Evolutionary conservation across 2,113 vertebrate species (phyloP), one percentile per base, ranked within the genome.

Genomic region (Sylvia atricapilla): DNA sequence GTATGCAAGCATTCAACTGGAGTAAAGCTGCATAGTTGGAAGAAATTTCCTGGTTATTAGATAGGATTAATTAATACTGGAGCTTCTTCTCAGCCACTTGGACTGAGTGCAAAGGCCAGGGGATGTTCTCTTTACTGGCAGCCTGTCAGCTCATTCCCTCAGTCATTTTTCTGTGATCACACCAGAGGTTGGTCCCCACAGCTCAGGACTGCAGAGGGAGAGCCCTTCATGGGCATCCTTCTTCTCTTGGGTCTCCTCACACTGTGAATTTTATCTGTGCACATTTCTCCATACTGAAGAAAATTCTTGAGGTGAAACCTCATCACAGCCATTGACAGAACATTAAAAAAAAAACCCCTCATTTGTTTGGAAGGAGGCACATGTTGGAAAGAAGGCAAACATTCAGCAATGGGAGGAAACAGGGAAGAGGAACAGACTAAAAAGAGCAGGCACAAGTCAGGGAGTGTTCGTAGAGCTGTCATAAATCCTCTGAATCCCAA

Each of bases 401-500:
- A 21, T 37, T 46, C 11, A 50, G 37, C 37, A 60, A 17, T 8
- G 24, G 19, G 79, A 43, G 43, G 56, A 39, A 69, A 30, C 3
- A 13, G 22, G 21, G n/a, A 75, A 56, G 39, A 76, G 44, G 31
- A 55, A 7, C 17, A 69, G 59, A 31, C 58, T 37, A 31, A 66
- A 66, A 53, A 27, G 58, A 47, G 59, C 31, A 39, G 73, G 59
- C 39, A 60, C 44, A 70, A 90, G 13, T 23, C 52, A 50, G 82
- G 50, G 44, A 73, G n/a, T 6, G 4, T 37, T 16, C 15, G 27
- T 3, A n/a, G 27, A 68, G 31, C 67, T 66, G 15, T 21, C 58
- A 28, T 49, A 76, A 95, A 66, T 56, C 50, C 37, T 62, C 75
- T 55, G 86, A 67, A 75, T 84, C 76, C 55, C 86, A 66, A 77